A percentile compares a stretch with the other conserved stretches of the same genome.
Evolutionary conservation across 1,140 invertebrate genomes (phyloP).

Genomic region (Lerema accius): DNA sequence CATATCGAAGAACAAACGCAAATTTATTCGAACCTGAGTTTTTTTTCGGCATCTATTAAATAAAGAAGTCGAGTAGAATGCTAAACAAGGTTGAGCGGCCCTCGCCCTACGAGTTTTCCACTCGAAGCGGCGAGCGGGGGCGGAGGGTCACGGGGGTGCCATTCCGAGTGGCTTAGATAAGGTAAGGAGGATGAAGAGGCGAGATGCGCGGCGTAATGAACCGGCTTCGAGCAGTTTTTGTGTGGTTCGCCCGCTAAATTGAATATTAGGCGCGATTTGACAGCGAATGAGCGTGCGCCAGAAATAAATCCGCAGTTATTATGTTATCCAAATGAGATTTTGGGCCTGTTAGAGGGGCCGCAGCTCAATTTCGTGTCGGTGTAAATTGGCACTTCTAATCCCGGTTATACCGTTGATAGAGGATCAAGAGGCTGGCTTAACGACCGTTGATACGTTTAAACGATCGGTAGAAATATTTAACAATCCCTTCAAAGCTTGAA

Average conservation of each 20-base stretch:
- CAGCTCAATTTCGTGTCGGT: constrained; percentile 69
- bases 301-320: constrained; percentile 79
- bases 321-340: constrained; percentile 78
- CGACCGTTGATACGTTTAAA: constrained; percentile 35
- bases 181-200: constrained; percentile 38
- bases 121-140: constrained; percentile 69
- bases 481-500: too few relatives aligned
- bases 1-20: constrained; percentile 70
- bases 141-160: constrained; percentile 56
- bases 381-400: constrained; percentile 66
- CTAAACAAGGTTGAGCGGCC: constrained; percentile 79
- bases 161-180: constrained; percentile 80
- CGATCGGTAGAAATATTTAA: too few relatives aligned
- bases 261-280: constrained; percentile 81
- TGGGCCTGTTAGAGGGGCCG: constrained; percentile 61
- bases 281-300: constrained; percentile 71
- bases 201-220: constrained; percentile 71
- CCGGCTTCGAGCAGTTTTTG: constrained; percentile 78
- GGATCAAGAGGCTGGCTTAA: constrained; percentile 18
- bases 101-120: constrained; percentile 78
- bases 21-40: constrained; percentile 75
- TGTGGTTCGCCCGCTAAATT: constrained; percentile 78
- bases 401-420: constrained; percentile 31
- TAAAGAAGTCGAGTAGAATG: constrained; percentile 80
- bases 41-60: constrained; percentile 79